Base-by-base conservation (phyloP, 2,113 vertebrate species). In the Ochotona princeps region DNA sequence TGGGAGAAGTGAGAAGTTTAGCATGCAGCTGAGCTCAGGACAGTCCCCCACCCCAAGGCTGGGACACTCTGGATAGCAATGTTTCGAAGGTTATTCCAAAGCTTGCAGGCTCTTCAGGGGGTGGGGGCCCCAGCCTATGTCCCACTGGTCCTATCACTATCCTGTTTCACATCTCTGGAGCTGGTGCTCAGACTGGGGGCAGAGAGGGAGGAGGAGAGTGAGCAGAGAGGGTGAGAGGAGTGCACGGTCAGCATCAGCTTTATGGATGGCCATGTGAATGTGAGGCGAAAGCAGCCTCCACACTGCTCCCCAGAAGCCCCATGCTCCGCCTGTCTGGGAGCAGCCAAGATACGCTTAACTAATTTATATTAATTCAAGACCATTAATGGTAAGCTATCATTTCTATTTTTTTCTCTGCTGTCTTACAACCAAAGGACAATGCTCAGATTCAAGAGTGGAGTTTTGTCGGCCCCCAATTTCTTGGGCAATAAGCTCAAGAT, bases 311-410 rank as follows among this genome's bases (percentile, higher is more conserved):
- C 96, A 93, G 88, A 97, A 97, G 96, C 96, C 96, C 96, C 87
- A 81, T 94, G 96, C 97, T 98, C 97, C 96, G 97, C 96, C 97
- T 97, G 97, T 97, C 91, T 86, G 89, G 97, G 96, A 98, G 94
- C 92, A 0, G 92, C 5, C 0, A 81, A 95, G 96, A 97, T 92
- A 87, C 74, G 96, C 87, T 97, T 1, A 7, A 84, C 97, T 98
- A 98, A 98, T 98, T 98, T 98, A 98, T 98, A 98, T 98, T 98
- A 98, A 98, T 98, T 98, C 97, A 98, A 97, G 97, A 94, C 97
- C 97, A 98, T 98, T 98, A 98, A 98, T 97, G 97, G 98, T 98
- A 98, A 98, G 97, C 97, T 98, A 98, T 98, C 67, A 91, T 97
- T 94, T 97, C 94, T 96, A 78, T 89, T 32, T 91, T 44, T 82